A percentile compares a stretch with the other conserved stretches of the same genome.
These are phyloP conservation scores for Carettochelys insculpta DNA, from an alignment of 2,113 vertebrate species.

Conservation along the genomic window DNA sequence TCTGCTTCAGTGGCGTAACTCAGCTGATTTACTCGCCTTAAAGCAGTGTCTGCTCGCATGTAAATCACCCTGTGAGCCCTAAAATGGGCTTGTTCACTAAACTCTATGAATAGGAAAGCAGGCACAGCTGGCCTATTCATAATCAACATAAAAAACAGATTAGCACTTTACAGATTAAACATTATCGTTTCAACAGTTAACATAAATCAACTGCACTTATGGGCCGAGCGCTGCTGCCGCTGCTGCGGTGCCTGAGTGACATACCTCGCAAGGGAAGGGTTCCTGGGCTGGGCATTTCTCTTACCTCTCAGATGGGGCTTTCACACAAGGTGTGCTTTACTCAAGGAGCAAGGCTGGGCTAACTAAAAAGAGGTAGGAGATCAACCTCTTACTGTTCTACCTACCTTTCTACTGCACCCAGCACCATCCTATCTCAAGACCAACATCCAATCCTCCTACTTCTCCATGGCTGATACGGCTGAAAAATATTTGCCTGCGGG, in stretches of 20 bases:
- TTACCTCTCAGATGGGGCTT: not conserved
- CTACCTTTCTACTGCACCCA: not conserved
- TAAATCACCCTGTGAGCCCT: constrained; percentile 66
- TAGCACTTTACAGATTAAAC: constrained; percentile 86
- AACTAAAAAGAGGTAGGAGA: not conserved
- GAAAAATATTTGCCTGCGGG: not conserved
- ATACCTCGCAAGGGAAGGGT: constrained; percentile 12
- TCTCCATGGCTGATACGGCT: not conserved
- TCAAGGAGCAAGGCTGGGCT: constrained; percentile 17
- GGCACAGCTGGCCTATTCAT: constrained; percentile 85
- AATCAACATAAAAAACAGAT: constrained; percentile 89
- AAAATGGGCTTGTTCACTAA: constrained; percentile 67
- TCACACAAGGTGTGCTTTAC: not conserved
- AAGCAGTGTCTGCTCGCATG: constrained; percentile 42
- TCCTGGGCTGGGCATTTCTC: not conserved
- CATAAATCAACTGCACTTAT: constrained; percentile 78
- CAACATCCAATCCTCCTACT: not conserved
- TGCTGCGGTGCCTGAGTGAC: not conserved
- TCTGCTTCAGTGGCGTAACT: constrained; percentile 19
- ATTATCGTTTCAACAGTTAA: constrained; percentile 81
- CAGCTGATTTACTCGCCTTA: constrained; percentile 34
- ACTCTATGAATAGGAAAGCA: constrained; percentile 83
- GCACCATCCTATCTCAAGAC: not conserved
- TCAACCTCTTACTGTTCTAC: constrained; percentile 24
- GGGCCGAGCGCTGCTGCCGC: constrained; percentile 40